Base-by-base conservation (phyloP, 2,888 invertebrate species). In the Dynastes maya region DNA sequence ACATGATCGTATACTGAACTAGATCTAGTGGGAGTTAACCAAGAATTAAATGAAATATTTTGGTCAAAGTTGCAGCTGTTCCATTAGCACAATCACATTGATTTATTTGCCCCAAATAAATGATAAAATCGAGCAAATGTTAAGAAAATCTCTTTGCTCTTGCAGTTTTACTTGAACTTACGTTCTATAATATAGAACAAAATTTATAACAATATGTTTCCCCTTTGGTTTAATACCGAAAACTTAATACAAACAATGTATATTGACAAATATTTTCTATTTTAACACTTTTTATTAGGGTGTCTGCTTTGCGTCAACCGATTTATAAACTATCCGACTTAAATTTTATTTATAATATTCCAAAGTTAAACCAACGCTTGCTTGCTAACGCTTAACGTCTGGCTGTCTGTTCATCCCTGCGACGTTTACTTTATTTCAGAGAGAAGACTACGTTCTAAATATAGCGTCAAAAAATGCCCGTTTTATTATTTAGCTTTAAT, bases 1-100 rank as follows among this genome's bases (percentile, higher is more conserved):
- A 63, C 72, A 37, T n/a, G 13, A 74, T 22, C 29, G 27, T 11
- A 65, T 13, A 13, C 51, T 74, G 22, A 63, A 68, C 70, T 67
- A 40, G 45, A 74, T 61, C 61, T 77, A 77, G 80, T 77, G 77
- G 77, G 80, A 76, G 79, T 78, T 51, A 49, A 64, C 64, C 72
- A 61, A 63, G 29, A 71, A 51, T 77, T 67, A 72, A 32, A 58
- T 29, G 58, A 58, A 76, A 74, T 80, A 65, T 80, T 78, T 78
- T 79, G 79, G 75, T 77, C 79, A 72, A 51, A 64, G 72, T 29
- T 79, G 80, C 81, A 81, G 81, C 81, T 81, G 80, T 76, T 81
- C 77, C 65, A 80, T 80, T 78, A 81, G 72, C 74, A 75, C 51
- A 58, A 70, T 37, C 80, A 37, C 61, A 72, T 64, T 53, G 64